Base-by-base conservation (phyloP, 1,140 invertebrate genomes). In the Adelges cooleyi region DNA sequence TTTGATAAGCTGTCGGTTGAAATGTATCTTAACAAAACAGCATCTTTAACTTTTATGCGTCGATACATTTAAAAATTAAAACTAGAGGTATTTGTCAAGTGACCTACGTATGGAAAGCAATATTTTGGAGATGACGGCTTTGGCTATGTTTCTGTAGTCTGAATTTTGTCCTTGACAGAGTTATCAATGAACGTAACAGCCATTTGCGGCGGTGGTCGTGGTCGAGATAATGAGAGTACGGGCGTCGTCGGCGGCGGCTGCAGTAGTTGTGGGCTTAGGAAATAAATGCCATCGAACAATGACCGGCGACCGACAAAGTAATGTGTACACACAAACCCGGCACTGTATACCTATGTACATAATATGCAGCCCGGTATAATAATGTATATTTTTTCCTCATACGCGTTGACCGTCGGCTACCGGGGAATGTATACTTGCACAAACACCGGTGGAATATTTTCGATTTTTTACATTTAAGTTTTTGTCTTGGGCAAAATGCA, bases 281-380 rank as follows among this genome's bases (percentile, higher is more conserved):
- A 56, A 38, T 38, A 38, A 38, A 56, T 42, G 23, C n/a, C 4
- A 29, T 23, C 38, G 38, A 56, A 62, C 56, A 62, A 62, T 62
- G 56, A 62, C 56, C 56, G 56, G 56, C 10, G 23, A 23, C 54
- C 54, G 42, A 59, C 54, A 59, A 59, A 59, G 54, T 38, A 27
- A 44, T 17, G 15, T 15, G 53, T 27, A 17, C 11, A 17, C 51
- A 44, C 15, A 8, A 15, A 11, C 8, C 50, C 25, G 25, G 23
- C 11, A 17, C 3, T 6, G 18, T 36, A 52, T 38, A 33, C n/a
- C n/a, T n/a, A n/a, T n/a, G n/a, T n/a, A n/a, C n/a, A n/a, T n/a
- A n/a, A n/a, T 33, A 33, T 18, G 6, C 18, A 27, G 25, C 25
- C 53, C 2, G 53, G 53, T 59, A 46, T 29, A 46, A 18, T 44